Evolutionary conservation across 2,888 invertebrate species (phyloP).

Genomic region (Drosophila paranaensis): DNA sequence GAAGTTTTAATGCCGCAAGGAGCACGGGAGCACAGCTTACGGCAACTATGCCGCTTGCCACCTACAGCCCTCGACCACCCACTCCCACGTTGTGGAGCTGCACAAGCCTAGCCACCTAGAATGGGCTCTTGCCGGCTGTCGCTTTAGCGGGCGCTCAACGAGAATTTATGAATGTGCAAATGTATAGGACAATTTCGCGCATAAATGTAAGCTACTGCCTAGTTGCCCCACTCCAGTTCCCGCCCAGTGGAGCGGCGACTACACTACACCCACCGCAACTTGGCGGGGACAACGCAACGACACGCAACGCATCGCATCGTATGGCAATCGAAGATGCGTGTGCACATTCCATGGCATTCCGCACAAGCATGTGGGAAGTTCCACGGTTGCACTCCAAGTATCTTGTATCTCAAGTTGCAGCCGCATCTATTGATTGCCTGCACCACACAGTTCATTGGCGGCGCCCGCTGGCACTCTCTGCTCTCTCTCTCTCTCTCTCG

Average conservation of each 20-base stretch:
- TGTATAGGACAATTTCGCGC: slow-evolving; percentile 80
- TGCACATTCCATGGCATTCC: slow-evolving; percentile 77
- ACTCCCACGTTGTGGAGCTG: not conserved
- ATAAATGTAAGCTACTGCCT: slow-evolving; percentile 76
- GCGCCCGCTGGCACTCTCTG: slow-evolving; percentile 3
- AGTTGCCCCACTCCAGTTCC: not conserved
- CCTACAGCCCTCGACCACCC: slow-evolving; percentile 10
- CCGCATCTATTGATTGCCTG: slow-evolving; percentile 74
- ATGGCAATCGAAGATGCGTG: slow-evolving; percentile 75
- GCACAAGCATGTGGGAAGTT: slow-evolving; percentile 71
- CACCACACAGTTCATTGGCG: slow-evolving; percentile 73
- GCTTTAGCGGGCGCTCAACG: slow-evolving; percentile 78
- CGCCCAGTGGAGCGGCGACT: too few relatives aligned
- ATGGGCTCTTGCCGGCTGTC: slow-evolving; percentile 61
- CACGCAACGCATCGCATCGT: slow-evolving; percentile 33
- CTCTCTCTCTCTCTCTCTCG: not conserved
- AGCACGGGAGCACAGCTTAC: slow-evolving; percentile 26
- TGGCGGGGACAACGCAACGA: too few relatives aligned
- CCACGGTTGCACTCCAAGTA: slow-evolving; percentile 71
- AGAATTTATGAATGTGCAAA: slow-evolving; percentile 81
- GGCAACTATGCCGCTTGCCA: slow-evolving; percentile 44
- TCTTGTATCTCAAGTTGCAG: slow-evolving; percentile 72
- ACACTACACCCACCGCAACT: too few relatives aligned
- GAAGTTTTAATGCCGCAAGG: slow-evolving; percentile 69
- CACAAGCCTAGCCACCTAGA: not conserved